Evolutionary conservation across 1,140 invertebrate genomes (phyloP).

Genomic region (Holcopasites calliopsidis): DNA sequence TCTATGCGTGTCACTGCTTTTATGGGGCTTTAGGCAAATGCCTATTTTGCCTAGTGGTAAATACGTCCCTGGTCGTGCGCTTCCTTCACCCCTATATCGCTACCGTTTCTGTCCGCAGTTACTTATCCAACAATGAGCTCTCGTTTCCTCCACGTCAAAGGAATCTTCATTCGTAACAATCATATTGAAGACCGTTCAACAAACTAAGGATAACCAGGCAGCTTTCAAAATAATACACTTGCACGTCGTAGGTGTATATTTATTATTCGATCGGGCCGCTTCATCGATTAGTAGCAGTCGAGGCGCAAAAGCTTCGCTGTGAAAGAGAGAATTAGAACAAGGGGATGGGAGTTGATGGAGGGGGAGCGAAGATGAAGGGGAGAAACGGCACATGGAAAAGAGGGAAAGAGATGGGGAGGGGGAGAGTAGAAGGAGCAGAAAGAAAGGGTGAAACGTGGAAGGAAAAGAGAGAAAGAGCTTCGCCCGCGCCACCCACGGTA

Average conservation of each 20-base stretch:
- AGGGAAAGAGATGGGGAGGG: constrained; percentile 9
- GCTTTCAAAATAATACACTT: constrained; percentile 50
- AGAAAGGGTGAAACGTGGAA: constrained; percentile 39
- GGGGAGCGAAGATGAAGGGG: constrained; percentile 9
- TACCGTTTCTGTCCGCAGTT: background rate
- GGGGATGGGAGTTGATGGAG: constrained; percentile 9
- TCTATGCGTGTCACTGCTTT: too few species aligned
- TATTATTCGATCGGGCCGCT: constrained; percentile 57
- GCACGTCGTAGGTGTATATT: constrained; percentile 44
- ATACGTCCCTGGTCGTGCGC: background rate
- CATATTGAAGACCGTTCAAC: constrained; percentile 9
- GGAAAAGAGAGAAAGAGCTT: constrained; percentile 46
- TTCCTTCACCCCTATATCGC: constrained; percentile 9
- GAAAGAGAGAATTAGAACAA: constrained; percentile 30
- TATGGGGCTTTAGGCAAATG: too few species aligned
- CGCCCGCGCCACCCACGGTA: constrained; percentile 65
- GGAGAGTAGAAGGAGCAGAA: background rate
- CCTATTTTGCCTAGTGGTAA: too few species aligned
- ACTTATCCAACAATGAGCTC: background rate
- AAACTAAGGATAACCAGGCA: background rate
- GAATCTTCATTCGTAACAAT: constrained; percentile 25
- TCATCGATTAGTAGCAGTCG: constrained; percentile 57
- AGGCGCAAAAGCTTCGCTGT: constrained; percentile 53
- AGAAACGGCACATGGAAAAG: too few species aligned
- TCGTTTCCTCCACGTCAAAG: constrained; percentile 19